Percentiles rank a stretch among this genome's conserved stretches.
These are phyloP conservation scores for Haplotaxodon microlepis DNA, from an alignment of 2,113 vertebrate genomes.

Conservation along the genomic window DNA sequence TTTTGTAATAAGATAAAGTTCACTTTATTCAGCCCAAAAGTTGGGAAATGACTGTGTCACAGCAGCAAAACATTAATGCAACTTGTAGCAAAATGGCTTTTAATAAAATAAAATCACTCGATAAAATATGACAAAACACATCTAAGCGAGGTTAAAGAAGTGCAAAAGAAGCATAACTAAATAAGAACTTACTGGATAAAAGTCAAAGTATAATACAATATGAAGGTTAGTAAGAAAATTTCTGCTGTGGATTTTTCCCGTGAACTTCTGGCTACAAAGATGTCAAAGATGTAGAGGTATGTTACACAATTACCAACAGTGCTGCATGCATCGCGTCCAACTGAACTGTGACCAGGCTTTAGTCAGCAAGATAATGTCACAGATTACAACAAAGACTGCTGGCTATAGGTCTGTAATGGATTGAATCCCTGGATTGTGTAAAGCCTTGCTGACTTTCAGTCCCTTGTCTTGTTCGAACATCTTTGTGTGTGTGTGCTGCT, in stretches of 20 bases:
- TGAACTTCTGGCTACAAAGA: not conserved
- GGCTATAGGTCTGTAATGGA: not conserved
- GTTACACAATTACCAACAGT: not conserved
- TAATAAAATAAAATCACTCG: not conserved
- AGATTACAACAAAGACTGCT: conserved; percentile 16
- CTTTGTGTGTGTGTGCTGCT: not conserved
- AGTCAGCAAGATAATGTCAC: not conserved
- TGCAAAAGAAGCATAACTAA: not conserved
- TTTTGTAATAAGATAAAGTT: not conserved
- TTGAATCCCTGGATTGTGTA: conserved; percentile 18
- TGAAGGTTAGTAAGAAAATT: not conserved
- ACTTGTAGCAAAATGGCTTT: not conserved
- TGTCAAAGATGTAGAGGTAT: not conserved
- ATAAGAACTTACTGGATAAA: not conserved
- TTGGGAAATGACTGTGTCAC: not conserved
- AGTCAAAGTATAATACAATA: not conserved
- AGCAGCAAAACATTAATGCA: not conserved
- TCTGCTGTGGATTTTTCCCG: not conserved
- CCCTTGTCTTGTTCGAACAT: not conserved
- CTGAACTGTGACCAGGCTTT: not conserved
- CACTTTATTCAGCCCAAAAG: not conserved
- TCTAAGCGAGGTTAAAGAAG: not conserved
- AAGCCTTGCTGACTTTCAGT: not conserved
- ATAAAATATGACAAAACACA: not conserved
- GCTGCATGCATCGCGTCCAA: not conserved